A percentile compares a stretch with the other conserved stretches of the same genome.
Evolutionary conservation across 30 jellyfish, hydroid and myxozoan species (phyloP).

Genomic region (Cassiopea andromeda): DNA sequence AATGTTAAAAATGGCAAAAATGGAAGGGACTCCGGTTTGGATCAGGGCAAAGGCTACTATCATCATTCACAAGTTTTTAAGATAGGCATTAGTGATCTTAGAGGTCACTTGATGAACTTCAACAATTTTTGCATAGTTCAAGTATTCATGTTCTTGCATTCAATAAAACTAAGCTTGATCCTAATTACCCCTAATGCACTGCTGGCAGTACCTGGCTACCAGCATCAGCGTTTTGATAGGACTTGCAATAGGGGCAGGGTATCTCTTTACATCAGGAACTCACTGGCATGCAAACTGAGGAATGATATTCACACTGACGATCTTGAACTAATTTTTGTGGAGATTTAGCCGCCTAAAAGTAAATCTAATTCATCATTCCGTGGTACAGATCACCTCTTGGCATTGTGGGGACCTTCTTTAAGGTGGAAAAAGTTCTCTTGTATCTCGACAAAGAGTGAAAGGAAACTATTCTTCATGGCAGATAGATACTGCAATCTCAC

Average conservation of each 20-base stretch:
- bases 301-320: neutral
- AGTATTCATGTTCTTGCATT: no score
- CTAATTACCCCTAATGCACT: neutral
- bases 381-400: slow-evolving; percentile 41
- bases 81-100: neutral
- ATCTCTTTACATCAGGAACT: no score
- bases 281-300: no score
- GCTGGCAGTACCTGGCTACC: no score
- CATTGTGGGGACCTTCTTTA: slow-evolving; percentile 41
- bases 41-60: no score
- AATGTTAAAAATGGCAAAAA: no score
- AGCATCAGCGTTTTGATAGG: slow-evolving; percentile 32
- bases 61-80: no score
- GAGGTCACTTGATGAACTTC: neutral
- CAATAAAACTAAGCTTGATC: no score
- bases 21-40: no score
- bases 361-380: neutral
- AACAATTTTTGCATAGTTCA: no score
- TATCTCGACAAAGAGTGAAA: slow-evolving; percentile 33
- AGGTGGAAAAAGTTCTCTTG: slow-evolving; percentile 40
- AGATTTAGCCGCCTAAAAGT: slow-evolving; percentile 14
- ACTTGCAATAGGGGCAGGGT: slow-evolving; percentile 21
- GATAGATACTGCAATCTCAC: slow-evolving; percentile 44
- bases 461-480: slow-evolving; percentile 20
- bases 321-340: slow-evolving; percentile 20